A percentile compares a stretch with the other conserved stretches of the same genome.
Conservation (phyloP, 2,113 vertebrate species). For the Tetrao urogallus region DNA sequence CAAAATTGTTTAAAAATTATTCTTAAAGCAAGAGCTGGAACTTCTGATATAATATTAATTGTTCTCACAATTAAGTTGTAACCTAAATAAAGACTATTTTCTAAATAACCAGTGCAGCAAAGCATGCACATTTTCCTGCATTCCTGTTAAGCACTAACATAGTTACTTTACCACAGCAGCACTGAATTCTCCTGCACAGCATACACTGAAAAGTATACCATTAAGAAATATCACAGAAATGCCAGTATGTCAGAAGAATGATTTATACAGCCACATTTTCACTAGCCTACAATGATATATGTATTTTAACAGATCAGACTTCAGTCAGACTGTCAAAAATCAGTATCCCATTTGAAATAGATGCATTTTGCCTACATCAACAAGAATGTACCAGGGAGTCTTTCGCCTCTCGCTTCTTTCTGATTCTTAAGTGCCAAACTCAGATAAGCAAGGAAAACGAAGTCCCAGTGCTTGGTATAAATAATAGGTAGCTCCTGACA, state of each 20-base stretch:
- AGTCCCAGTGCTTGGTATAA: not conserved
- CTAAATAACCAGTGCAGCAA: not conserved
- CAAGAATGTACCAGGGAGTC: not conserved
- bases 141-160: not conserved
- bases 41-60: not conserved
- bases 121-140: not conserved
- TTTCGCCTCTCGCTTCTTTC: not conserved
- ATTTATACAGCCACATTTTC: not conserved
- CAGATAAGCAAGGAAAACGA: not conserved
- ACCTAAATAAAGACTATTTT: not conserved
- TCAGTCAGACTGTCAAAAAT: not conserved
- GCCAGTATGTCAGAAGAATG: not conserved
- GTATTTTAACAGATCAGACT: not conserved
- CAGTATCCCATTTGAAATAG: not conserved
- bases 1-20: not conserved
- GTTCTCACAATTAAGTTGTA: not conserved
- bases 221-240: slow-evolving; percentile 55
- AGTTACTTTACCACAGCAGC: not conserved
- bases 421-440: not conserved
- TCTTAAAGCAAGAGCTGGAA: not conserved
- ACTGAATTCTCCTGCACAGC: not conserved
- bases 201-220: not conserved
- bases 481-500: not conserved
- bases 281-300: not conserved
- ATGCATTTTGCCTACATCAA: not conserved